Evolutionary conservation across 2,888 invertebrate species (phyloP).

Genomic region (Pteria penguin): DNA sequence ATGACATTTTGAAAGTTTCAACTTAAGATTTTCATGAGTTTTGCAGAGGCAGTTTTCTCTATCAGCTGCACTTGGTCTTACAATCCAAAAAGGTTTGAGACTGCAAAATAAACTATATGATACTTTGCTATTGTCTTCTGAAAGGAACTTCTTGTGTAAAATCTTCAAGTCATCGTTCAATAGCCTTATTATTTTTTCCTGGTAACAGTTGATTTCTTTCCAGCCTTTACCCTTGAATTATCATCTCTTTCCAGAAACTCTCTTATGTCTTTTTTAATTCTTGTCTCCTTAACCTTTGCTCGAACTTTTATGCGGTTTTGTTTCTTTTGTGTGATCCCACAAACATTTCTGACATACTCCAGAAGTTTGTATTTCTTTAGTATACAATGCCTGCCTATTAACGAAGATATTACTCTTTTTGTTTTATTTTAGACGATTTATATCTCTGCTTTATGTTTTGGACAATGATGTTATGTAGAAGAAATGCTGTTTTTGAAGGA

Average conservation of each 20-base stretch:
- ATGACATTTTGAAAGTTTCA: constrained; percentile 28
- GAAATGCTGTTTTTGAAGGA: constrained; percentile 2
- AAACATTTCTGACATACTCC: not conserved
- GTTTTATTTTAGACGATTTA: not conserved
- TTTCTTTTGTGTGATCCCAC: not conserved
- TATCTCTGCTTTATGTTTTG: not conserved
- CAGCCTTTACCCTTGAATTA: constrained; percentile 40
- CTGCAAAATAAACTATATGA: constrained; percentile 42
- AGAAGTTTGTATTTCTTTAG: not conserved
- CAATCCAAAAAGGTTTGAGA: constrained; percentile 43
- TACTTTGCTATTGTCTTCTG: constrained; percentile 33
- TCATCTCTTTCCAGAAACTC: constrained; percentile 47
- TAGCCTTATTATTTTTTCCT: constrained; percentile 31
- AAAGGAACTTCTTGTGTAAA: constrained; percentile 43
- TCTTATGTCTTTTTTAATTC: constrained; percentile 22
- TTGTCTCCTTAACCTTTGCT: not conserved
- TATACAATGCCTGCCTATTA: too few species aligned
- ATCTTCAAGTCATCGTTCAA: constrained; percentile 38
- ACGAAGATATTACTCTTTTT: not conserved
- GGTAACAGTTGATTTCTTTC: constrained; percentile 42
- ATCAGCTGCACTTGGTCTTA: constrained; percentile 42
- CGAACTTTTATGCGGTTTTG: not conserved
- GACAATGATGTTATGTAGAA: not conserved
- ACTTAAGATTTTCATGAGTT: constrained; percentile 37
- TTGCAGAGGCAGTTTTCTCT: constrained; percentile 45